A percentile compares a stretch with the other conserved stretches of the same genome.
phyloP scores from a whole-genome alignment of 2,797 vertebrate species.

The Etheostoma perlongum region DNA sequence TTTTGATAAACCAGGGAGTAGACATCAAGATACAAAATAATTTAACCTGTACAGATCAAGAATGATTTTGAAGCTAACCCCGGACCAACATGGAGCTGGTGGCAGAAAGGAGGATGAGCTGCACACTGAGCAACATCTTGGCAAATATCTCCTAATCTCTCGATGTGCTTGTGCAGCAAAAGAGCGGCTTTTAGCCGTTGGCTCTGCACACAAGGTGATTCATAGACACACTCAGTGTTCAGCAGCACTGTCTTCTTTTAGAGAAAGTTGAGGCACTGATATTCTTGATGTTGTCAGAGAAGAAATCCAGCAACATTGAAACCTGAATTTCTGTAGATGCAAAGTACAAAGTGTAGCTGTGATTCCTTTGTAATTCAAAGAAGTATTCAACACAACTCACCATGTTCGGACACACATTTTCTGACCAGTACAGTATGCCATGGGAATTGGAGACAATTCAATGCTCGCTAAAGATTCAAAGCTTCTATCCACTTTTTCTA shows the following conservation, averaged over 20 bases:
- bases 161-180: constrained; percentile 29
- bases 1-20: neutral
- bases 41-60: too few relatives aligned
- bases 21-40: neutral
- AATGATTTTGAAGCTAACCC: constrained; percentile 5
- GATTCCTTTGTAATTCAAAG: neutral
- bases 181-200: constrained; percentile 29
- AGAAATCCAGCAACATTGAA: constrained; percentile 5
- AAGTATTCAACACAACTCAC: neutral
- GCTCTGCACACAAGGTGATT: constrained; percentile 6
- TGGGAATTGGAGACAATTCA: neutral
- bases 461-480: neutral
- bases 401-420: neutral
- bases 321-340: neutral
- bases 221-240: constrained; percentile 18
- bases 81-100: neutral
- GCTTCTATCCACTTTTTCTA: neutral
- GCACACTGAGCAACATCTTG: constrained; percentile 31
- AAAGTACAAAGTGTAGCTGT: neutral
- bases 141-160: constrained; percentile 37
- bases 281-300: neutral
- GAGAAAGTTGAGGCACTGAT: constrained; percentile 6
- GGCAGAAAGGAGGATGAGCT: constrained; percentile 1
- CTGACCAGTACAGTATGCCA: neutral
- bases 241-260: constrained; percentile 2